Conservation (phyloP, 2,888 invertebrate genomes). For the Lapara coniferarum region DNA sequence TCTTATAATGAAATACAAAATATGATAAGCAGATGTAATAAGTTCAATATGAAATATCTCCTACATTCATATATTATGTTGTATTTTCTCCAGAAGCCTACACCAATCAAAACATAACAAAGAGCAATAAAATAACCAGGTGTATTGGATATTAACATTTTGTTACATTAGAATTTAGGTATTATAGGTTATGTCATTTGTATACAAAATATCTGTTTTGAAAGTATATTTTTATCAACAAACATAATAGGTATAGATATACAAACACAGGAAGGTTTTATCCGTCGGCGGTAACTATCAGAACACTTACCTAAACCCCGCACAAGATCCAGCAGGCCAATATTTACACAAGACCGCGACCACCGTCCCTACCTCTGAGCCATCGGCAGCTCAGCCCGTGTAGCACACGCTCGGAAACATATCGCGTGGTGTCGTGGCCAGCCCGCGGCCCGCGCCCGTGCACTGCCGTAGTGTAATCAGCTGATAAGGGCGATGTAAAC, state of each 20-base stretch:
- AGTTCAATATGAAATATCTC: not conserved
- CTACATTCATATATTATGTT: not conserved
- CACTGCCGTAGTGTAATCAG: constrained; percentile 70
- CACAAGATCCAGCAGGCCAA: not conserved
- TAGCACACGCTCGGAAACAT: not conserved
- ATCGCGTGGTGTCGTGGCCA: constrained; percentile 19
- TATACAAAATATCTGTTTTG: not conserved
- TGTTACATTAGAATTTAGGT: not conserved
- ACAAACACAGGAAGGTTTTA: not conserved
- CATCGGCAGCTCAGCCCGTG: not conserved
- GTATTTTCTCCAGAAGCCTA: not conserved
- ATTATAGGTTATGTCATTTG: not conserved
- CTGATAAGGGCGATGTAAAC: constrained; percentile 72
- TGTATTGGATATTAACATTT: not conserved
- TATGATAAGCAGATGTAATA: not conserved
- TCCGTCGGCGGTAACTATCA: not conserved
- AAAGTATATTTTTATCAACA: not conserved
- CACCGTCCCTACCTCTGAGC: not conserved
- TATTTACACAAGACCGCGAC: not conserved
- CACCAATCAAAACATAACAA: not conserved
- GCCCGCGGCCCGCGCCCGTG: constrained; percentile 39
- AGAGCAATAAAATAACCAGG: constrained; percentile 3
- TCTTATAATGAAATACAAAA: not conserved
- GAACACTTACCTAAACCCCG: not conserved
- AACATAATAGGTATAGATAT: too few relatives aligned